These are phyloP conservation scores for Xylocopa sonorina DNA, from an alignment of 1,140 invertebrate species.

Conservation along the genomic window DNA sequence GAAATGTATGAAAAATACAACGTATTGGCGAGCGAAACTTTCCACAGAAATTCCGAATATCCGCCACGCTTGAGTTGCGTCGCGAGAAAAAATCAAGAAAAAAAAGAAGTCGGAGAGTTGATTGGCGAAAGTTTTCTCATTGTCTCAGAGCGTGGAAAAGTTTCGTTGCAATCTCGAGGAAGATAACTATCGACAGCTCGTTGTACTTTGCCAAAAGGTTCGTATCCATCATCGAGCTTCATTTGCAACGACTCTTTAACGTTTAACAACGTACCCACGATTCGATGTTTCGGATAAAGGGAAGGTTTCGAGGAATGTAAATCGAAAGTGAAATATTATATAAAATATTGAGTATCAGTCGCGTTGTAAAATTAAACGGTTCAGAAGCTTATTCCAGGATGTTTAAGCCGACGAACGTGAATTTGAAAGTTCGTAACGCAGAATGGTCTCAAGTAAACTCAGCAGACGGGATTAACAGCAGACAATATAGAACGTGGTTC, in stretches of 20 bases:
- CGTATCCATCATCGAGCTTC: background rate
- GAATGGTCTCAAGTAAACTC: background rate
- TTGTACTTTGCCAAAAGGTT: background rate
- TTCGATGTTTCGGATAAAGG: background rate
- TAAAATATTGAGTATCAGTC: too few species aligned
- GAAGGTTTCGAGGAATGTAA: too few species aligned
- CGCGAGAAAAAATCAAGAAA: background rate
- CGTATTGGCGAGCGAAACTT: conserved; percentile 6
- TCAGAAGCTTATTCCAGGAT: background rate
- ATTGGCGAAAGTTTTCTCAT: conserved; percentile 36
- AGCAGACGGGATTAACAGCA: background rate
- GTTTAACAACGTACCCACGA: conserved; percentile 20
- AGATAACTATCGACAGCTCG: conserved; percentile 33
- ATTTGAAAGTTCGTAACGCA: background rate
- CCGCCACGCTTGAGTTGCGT: background rate
- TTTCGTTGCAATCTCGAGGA: conserved; percentile 25
- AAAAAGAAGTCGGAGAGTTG: background rate
- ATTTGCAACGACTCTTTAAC: conserved; percentile 45
- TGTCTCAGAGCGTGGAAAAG: conserved; percentile 23
- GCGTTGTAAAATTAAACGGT: background rate
- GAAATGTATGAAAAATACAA: background rate
- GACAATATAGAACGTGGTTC: background rate
- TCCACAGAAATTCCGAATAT: conserved; percentile 5
- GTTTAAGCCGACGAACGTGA: background rate
- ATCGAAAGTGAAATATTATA: too few species aligned